Evolutionary conservation across 2,797 vertebrate genomes (phyloP), one percentile per base, ranked within the genome.

Genomic region (Hyperoplus immaculatus): DNA sequence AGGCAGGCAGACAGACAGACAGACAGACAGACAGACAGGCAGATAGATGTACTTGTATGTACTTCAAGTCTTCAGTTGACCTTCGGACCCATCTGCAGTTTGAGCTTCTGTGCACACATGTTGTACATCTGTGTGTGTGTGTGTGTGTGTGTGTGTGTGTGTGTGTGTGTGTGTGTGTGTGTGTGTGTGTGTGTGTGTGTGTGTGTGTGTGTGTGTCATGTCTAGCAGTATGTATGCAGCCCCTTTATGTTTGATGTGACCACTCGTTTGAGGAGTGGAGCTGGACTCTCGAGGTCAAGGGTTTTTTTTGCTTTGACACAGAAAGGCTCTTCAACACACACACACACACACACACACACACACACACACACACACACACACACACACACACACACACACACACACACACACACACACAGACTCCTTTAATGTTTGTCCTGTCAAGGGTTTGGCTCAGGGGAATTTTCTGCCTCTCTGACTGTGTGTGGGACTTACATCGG

Each of bases 381-480:
- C 29, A 29, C 29, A 29, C 29, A 29, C 29, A 29, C 29, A 29
- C 29, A 29, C 29, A 29, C 29, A 29, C 29, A 29, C 29, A 29
- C 29, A 29, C 29, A 29, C 29, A 29, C 29, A 29, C 29, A 29
- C 29, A 29, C 29, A 29, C 29, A 29, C 29, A 75, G 75, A 82
- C 85, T 91, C 80, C 90, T 93, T 94, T 29, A 87, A 94, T 94
- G 92, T 94, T 91, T 92, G 93, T 85, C 88, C 92, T 90, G 92
- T 92, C 92, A 63, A 94, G 92, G 84, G 85, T 77, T 77, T 72
- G 46, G 75, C 91, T 93, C 90, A 38, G 78, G 92, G 92, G 92
- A 93, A 83, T 85, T 73, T 88, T 82, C 74, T 76, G 82, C 82
- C 86, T 77, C 54, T 77, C 70, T 61, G 59, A 78, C 70, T 61